Conservation (phyloP, 2,888 invertebrate genomes). For the Schizotus pectinicornis region DNA sequence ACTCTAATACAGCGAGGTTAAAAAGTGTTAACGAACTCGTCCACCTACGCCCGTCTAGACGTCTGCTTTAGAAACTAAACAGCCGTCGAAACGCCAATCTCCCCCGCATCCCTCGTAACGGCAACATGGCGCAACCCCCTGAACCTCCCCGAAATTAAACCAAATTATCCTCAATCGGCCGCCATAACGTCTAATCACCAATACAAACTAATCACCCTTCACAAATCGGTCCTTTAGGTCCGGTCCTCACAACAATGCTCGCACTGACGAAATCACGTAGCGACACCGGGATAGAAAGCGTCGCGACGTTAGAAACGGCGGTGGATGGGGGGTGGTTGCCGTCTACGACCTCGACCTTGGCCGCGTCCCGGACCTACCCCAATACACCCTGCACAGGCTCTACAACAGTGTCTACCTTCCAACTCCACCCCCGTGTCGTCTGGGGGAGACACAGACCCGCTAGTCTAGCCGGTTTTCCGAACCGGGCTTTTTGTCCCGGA, state of each 20-base stretch:
- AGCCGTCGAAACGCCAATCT: too few relatives aligned
- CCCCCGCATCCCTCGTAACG: slow-evolving; percentile 10
- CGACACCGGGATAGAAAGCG: slow-evolving; percentile 13
- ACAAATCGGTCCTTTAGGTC: neutral
- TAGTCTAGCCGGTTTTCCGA: neutral
- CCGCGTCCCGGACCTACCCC: slow-evolving; percentile 41
- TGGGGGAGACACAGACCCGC: neutral
- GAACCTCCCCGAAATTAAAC: neutral
- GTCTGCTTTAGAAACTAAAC: slow-evolving; percentile 10
- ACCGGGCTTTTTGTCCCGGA: too few relatives aligned
- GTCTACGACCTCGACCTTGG: slow-evolving; percentile 46
- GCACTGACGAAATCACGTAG: slow-evolving; percentile 12
- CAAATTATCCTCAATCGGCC: neutral
- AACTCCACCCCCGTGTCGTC: neutral
- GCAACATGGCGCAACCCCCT: slow-evolving; percentile 11
- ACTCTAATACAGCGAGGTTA: too few relatives aligned
- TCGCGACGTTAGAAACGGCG: slow-evolving; percentile 21
- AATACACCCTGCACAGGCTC: slow-evolving; percentile 28
- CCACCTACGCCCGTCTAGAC: slow-evolving; percentile 22
- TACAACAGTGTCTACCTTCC: slow-evolving; percentile 1
- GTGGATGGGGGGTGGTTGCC: slow-evolving; percentile 24
- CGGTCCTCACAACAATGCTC: slow-evolving; percentile 3
- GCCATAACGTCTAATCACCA: neutral
- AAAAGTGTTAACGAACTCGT: slow-evolving; percentile 19
- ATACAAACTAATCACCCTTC: neutral